These are phyloP conservation scores for Orthonyx spaldingii DNA, from an alignment of 2,113 vertebrate species.

Conservation along the genomic window DNA sequence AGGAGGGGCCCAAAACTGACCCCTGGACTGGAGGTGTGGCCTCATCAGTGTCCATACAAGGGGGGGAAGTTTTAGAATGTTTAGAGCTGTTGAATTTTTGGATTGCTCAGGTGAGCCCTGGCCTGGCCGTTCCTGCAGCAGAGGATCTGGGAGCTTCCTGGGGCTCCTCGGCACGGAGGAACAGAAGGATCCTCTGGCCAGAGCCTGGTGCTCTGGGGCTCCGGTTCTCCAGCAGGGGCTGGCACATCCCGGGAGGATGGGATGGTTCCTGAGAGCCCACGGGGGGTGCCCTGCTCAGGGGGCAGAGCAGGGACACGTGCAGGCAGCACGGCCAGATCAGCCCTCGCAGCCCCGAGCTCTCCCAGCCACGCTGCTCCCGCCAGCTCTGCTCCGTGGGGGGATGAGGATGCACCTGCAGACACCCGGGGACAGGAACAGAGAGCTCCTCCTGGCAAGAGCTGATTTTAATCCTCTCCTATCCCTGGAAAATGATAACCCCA, in stretches of 20 bases:
- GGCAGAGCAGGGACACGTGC: accelerated
- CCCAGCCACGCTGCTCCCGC: not conserved
- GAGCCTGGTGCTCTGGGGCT: accelerated
- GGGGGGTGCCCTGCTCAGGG: not conserved
- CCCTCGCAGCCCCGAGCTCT: accelerated
- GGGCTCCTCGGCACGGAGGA: not conserved
- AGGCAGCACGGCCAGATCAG: accelerated
- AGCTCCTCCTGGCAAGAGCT: not conserved
- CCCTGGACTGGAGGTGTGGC: too few species aligned
- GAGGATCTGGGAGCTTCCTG: not conserved
- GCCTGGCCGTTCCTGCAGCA: not conserved
- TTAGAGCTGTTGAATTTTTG: not conserved
- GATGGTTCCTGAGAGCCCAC: accelerated
- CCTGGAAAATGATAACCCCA: not conserved
- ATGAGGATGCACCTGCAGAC: not conserved
- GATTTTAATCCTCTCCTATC: not conserved
- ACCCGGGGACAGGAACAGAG: not conserved
- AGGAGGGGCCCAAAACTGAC: too few species aligned
- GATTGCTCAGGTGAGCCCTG: not conserved
- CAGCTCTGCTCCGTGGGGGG: accelerated
- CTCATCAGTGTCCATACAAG: not conserved
- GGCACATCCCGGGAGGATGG: accelerated
- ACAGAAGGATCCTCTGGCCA: not conserved
- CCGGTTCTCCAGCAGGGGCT: not conserved
- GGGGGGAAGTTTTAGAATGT: not conserved